phyloP scores from a whole-genome alignment of 2,797 vertebrate genomes.

The Zonotrichia albicollis region DNA sequence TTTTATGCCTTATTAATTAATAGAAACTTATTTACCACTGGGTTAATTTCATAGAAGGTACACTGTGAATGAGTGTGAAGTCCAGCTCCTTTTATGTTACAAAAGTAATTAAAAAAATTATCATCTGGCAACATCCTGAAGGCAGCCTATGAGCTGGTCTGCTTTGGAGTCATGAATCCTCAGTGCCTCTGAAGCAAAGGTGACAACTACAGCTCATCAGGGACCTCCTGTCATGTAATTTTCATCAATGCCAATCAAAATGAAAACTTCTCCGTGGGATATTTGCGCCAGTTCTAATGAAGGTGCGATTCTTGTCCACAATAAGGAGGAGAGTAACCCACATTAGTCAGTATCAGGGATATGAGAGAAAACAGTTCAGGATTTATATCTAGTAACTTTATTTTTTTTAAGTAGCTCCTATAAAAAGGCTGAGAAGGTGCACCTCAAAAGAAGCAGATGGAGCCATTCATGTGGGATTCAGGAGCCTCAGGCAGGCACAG shows the following conservation, averaged over 20 bases:
- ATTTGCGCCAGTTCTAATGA: background rate
- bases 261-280: background rate
- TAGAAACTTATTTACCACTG: background rate
- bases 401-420: background rate
- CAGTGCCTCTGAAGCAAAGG: background rate
- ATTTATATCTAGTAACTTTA: background rate
- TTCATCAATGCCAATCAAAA: background rate
- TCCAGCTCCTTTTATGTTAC: background rate
- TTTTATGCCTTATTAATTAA: background rate
- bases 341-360: background rate
- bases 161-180: background rate
- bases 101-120: background rate
- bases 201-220: background rate
- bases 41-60: background rate
- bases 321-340: background rate
- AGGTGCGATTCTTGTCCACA: background rate
- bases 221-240: background rate
- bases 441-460: background rate
- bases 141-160: background rate
- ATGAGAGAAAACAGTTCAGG: background rate
- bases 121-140: background rate
- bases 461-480: background rate
- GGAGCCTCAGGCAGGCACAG: background rate
- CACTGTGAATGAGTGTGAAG: background rate
- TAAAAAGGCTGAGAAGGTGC: background rate